Evolutionary conservation across 1,140 invertebrate genomes (phyloP), one percentile per base, ranked within the genome.

Genomic region (Conus ventricosus): DNA sequence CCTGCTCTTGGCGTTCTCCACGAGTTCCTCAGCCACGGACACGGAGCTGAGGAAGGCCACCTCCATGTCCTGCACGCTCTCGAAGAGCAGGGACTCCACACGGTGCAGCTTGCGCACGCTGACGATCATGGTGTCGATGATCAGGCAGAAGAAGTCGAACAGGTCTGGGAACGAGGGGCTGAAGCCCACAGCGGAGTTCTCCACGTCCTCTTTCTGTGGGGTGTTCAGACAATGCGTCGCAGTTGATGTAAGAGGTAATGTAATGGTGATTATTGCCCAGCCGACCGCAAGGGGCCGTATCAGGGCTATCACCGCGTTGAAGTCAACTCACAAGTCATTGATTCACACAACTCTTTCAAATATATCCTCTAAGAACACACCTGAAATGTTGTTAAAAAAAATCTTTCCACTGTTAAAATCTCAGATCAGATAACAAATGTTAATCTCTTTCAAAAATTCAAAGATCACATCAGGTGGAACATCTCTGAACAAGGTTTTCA

Each of bases 91-190:
- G 55, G 93, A 89, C 85, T 95, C 95, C 23, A 95, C 91, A 25
- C 94, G 88, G 0, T 92, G 93, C 67, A 95, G 89, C 54, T 92
- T 85, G 5, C 87, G 85, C 3, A 93, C 94, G 91, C 94, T 94
- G 71, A 92, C 85, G 13, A 95, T 88, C 91, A 95, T 94, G 25
- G 89, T 92, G 88, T 95, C 94, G 87, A 95, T 92, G 39, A 95
- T 93, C 27, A 93, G 88, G 84, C 89, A 88, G 85, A 96, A 93
- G 51, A 93, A 92, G 84, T 95, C 92, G 88, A 92, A 92, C 39
- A 94, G 87, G 23, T 95, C 92, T 10, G 92, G 90, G 88, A 95
- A 93, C 13, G 84, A 81, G 39, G 95, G 95, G 6, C 88, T 86
- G 88, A 95, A 95, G 51, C 90, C 90, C 15, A 94, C 91, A 15